A percentile compares a stretch with the other conserved stretches of the same genome.
These are phyloP conservation scores for Hemibagrus guttatus DNA, from an alignment of 2,797 vertebrate species.

Conservation along the genomic window DNA sequence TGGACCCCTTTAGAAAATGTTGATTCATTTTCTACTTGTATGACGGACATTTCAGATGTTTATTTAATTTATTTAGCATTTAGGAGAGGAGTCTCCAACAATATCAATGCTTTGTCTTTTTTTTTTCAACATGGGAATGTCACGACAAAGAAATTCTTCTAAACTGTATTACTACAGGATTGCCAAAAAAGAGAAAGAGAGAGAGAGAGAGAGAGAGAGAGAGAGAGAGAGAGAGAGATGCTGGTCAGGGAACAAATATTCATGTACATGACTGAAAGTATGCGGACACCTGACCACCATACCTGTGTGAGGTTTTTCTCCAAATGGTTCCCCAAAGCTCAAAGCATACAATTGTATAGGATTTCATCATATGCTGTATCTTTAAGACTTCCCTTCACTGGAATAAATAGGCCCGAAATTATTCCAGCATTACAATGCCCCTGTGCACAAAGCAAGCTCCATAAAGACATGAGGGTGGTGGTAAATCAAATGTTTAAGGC, in stretches of 20 bases:
- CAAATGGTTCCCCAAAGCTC: background rate
- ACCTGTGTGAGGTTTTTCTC: too few relatives aligned
- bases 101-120: background rate
- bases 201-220: too few relatives aligned
- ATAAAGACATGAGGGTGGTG: background rate
- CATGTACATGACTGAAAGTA: background rate
- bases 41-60: background rate
- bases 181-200: background rate
- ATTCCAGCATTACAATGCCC: background rate
- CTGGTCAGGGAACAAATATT: background rate
- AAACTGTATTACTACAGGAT: too few relatives aligned
- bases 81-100: background rate
- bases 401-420: background rate
- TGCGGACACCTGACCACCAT: background rate
- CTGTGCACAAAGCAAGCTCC: background rate
- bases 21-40: background rate
- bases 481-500: too few relatives aligned
- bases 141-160: background rate
- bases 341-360: background rate
- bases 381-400: background rate
- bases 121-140: background rate
- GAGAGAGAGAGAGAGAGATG: background rate
- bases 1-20: background rate
- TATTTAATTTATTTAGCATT: background rate
- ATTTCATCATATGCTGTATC: background rate